Evolutionary conservation across 2,113 vertebrate species (phyloP).

Genomic region (Antennarius striatus): DNA sequence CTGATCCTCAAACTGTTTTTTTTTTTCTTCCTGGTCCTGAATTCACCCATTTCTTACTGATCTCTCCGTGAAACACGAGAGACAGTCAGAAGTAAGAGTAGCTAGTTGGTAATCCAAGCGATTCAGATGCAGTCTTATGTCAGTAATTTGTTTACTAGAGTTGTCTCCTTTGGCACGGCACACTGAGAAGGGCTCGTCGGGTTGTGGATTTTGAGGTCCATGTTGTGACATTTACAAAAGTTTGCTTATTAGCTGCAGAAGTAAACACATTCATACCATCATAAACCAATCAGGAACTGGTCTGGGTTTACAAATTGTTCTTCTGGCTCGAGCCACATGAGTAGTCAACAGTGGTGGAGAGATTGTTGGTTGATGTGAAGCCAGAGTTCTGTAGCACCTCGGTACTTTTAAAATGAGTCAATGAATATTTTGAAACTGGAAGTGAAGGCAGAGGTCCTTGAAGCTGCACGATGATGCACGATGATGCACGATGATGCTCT

Average conservation of each 20-base stretch:
- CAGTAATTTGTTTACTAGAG: slow-evolving; percentile 44
- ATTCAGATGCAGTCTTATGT: slow-evolving; percentile 31
- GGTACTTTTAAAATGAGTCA: slow-evolving; percentile 50
- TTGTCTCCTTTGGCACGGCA: slow-evolving; percentile 72
- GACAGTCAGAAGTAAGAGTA: slow-evolving; percentile 19
- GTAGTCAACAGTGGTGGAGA: slow-evolving; percentile 40
- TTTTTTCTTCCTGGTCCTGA: not conserved
- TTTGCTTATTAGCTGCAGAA: slow-evolving; percentile 58
- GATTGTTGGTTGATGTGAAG: slow-evolving; percentile 54
- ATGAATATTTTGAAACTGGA: slow-evolving; percentile 54
- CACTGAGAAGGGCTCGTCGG: slow-evolving; percentile 68
- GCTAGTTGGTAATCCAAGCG: slow-evolving; percentile 20
- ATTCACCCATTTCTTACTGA: slow-evolving; percentile 29
- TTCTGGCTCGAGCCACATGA: slow-evolving; percentile 46
- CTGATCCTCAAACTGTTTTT: slow-evolving; percentile 33
- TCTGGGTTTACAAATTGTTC: slow-evolving; percentile 44
- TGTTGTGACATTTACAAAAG: slow-evolving; percentile 67
- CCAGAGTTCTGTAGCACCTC: slow-evolving; percentile 62
- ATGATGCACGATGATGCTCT: slow-evolving; percentile 38
- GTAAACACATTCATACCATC: slow-evolving; percentile 59
- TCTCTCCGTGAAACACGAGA: slow-evolving; percentile 30
- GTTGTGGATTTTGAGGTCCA: slow-evolving; percentile 63
- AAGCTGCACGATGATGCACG: slow-evolving; percentile 30
- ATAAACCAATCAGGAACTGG: slow-evolving; percentile 36
- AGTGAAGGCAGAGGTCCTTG: slow-evolving; percentile 45